Percentiles rank a stretch among this genome's conserved stretches.
Evolutionary conservation across 1,140 invertebrate species (phyloP).

Genomic region (Pantala flavescens): DNA sequence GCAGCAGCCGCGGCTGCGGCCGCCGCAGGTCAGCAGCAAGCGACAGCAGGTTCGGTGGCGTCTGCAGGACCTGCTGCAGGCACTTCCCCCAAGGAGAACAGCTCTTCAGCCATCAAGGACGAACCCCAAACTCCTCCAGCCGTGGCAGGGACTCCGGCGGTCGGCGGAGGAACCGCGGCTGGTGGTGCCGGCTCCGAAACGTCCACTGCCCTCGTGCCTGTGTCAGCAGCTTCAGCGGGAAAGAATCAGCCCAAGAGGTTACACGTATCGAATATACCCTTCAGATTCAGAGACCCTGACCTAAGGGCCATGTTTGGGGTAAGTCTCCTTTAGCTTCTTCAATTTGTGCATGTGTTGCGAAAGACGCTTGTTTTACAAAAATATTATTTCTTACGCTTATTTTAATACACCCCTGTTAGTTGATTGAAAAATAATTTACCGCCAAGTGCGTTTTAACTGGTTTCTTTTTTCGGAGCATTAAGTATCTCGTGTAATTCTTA

Average conservation of each 20-base stretch:
- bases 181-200: conserved; percentile 21
- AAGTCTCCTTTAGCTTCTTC: conserved; percentile 40
- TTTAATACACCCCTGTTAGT: too few relatives aligned
- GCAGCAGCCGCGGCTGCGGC: not conserved
- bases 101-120: not conserved
- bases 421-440: too few relatives aligned
- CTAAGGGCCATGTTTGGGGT: conserved; percentile 96
- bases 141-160: conserved; percentile 33
- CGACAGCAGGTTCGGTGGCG: not conserved
- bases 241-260: conserved; percentile 72
- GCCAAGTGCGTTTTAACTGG: too few relatives aligned
- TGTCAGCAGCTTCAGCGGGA: conserved; percentile 27
- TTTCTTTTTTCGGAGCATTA: too few relatives aligned
- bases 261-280: conserved; percentile 98
- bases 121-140: conserved; percentile 33
- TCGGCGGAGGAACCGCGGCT: conserved; percentile 32
- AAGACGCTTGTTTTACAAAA: too few relatives aligned
- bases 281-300: conserved; percentile 95
- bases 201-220: conserved; percentile 26
- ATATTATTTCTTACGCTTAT: too few relatives aligned
- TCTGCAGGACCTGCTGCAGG: not conserved
- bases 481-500: too few relatives aligned
- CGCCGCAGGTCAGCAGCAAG: not conserved
- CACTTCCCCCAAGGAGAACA: not conserved
- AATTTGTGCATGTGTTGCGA: not conserved